A percentile compares a stretch with the other conserved stretches of the same genome.
These are phyloP conservation scores for Cephonodes hylas DNA, from an alignment of 2,888 invertebrate genomes.

Conservation along the genomic window DNA sequence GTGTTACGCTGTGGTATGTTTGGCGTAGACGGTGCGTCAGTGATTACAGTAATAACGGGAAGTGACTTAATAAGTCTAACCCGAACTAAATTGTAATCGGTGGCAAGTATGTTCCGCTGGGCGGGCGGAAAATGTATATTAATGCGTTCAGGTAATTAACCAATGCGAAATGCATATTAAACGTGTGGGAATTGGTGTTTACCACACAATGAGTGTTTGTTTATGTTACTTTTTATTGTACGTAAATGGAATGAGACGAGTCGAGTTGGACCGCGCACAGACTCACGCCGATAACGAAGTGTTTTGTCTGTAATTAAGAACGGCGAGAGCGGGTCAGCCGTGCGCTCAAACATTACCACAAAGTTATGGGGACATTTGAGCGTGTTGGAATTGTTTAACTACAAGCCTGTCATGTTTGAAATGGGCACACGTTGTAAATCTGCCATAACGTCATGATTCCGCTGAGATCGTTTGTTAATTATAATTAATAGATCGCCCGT, in stretches of 20 bases:
- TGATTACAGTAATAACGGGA: constrained; percentile 34
- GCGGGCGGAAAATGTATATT: constrained; percentile 41
- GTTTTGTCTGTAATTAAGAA: constrained; percentile 78
- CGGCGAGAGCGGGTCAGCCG: constrained; percentile 59
- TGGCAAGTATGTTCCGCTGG: constrained; percentile 22
- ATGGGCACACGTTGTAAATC: constrained; percentile 55
- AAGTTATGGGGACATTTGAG: constrained; percentile 67
- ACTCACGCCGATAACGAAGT: constrained; percentile 58
- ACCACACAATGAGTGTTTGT: constrained; percentile 50
- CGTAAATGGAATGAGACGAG: constrained; percentile 69
- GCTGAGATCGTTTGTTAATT: constrained; percentile 45
- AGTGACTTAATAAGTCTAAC: constrained; percentile 33
- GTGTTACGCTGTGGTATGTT: constrained; percentile 39
- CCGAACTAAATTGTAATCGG: neutral
- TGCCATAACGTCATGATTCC: constrained; percentile 44
- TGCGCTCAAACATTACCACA: constrained; percentile 53
- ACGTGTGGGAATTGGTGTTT: constrained; percentile 55
- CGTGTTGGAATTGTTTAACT: constrained; percentile 60
- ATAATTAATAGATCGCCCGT: constrained; percentile 37
- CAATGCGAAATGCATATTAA: constrained; percentile 35
- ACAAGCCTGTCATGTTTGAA: constrained; percentile 57
- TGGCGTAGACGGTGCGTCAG: constrained; percentile 10
- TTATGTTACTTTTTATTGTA: constrained; percentile 64
- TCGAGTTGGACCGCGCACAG: constrained; percentile 40
- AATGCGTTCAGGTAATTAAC: constrained; percentile 42